These are phyloP conservation scores for Branchellion lobata DNA, from an alignment of 2,888 invertebrate genomes.

Conservation along the genomic window DNA sequence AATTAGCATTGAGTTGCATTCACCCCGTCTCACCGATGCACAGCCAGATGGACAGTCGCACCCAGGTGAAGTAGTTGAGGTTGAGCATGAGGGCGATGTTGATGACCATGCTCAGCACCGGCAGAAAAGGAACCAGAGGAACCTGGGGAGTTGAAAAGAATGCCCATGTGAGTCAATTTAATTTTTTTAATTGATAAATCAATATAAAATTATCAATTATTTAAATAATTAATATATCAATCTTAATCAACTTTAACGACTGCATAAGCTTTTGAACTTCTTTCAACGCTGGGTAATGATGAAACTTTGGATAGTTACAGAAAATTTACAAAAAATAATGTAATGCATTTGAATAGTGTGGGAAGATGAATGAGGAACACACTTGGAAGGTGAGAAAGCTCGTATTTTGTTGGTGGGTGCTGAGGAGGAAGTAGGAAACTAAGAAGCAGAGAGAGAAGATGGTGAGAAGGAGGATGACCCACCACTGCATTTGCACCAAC, in stretches of 20 bases:
- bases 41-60: constrained; percentile 59
- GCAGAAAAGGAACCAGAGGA: constrained; percentile 59
- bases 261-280: too few relatives aligned
- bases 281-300: too few relatives aligned
- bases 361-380: too few relatives aligned
- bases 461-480: constrained; percentile 68
- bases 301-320: too few relatives aligned
- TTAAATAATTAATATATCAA: too few relatives aligned
- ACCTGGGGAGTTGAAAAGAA: constrained; percentile 55
- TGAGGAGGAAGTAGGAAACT: constrained; percentile 57
- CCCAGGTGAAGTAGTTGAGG: constrained; percentile 59
- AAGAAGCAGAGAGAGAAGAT: constrained; percentile 56
- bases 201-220: too few relatives aligned
- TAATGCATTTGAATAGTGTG: too few relatives aligned
- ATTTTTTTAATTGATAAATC: too few relatives aligned
- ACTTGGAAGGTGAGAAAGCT: constrained; percentile 61
- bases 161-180: too few relatives aligned
- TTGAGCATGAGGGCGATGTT: constrained; percentile 61
- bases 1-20: too few relatives aligned
- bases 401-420: constrained; percentile 61
- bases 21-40: constrained; percentile 46
- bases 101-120: constrained; percentile 57
- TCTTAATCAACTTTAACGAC: too few relatives aligned
- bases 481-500: constrained; percentile 68
- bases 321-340: too few relatives aligned